Evolutionary conservation across 2,113 vertebrate species (phyloP).

Genomic region (Syngnathus floridae): DNA sequence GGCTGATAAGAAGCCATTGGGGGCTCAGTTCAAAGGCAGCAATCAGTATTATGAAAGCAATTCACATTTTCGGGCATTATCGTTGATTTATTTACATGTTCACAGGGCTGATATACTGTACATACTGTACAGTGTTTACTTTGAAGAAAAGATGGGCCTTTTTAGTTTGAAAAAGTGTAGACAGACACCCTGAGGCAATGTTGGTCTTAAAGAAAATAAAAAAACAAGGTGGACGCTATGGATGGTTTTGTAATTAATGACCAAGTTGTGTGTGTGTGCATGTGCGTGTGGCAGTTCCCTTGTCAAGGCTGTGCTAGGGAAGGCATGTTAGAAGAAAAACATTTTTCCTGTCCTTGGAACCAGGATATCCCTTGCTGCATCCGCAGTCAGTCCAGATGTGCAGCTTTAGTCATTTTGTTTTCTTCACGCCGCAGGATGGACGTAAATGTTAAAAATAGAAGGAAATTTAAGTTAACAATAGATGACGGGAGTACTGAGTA

Average conservation of each 20-base stretch:
- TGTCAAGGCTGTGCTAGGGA: constrained; percentile 23
- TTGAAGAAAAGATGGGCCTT: constrained; percentile 10
- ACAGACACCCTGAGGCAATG: background rate
- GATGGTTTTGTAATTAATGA: constrained; percentile 30
- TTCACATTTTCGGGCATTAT: constrained; percentile 24
- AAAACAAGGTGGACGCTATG: background rate
- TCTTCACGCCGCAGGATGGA: constrained; percentile 11
- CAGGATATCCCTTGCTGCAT: constrained; percentile 66
- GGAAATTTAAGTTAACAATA: background rate
- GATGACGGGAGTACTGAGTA: too few relatives aligned
- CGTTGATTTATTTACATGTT: constrained; percentile 44
- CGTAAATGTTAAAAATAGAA: constrained; percentile 22
- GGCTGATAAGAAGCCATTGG: constrained; percentile 59
- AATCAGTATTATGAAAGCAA: constrained; percentile 45
- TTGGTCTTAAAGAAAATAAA: background rate
- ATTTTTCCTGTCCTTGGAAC: constrained; percentile 69
- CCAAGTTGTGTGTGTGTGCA: constrained; percentile 15
- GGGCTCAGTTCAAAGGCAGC: constrained; percentile 60
- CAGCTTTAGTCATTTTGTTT: constrained; percentile 29
- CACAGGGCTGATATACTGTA: constrained; percentile 16
- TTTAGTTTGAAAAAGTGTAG: constrained; percentile 19
- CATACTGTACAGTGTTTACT: constrained; percentile 7
- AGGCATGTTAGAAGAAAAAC: constrained; percentile 61
- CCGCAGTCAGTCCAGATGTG: constrained; percentile 40
- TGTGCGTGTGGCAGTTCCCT: background rate